Base-by-base conservation (phyloP, 2,797 vertebrate species). In the Linurgus olivaceus region DNA sequence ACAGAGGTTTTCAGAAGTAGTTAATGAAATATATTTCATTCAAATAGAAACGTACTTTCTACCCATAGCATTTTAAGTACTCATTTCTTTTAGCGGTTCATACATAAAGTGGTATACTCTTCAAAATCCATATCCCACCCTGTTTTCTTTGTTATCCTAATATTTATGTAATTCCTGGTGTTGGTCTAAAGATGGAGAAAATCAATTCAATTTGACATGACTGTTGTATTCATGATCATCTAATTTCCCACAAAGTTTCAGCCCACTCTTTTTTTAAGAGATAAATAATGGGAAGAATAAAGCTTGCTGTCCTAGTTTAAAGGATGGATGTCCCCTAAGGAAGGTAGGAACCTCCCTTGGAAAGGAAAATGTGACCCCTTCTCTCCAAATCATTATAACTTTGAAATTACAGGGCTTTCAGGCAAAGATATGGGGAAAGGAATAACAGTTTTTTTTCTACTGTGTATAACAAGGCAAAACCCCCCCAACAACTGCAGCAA, bases 301-400 rank as follows among this genome's bases (percentile, higher is more conserved):
- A 26, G 7, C 13, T 26, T 48, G 4, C 5, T 35, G 11, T 48
- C 59, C 6, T 66, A 2, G 6, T 25, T 65, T 42, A 35, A 33
- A 55, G 24, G 8, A 47, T 0, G 0, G 5, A 7, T 48, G 20
- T 33, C 29, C 25, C 24, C 16, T 35, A 48, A 55, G 13, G 13
- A 63, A 55, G 29, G 24, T 0, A 0, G 13, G 19, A 72, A 55
- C 1, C 4, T 29, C 29, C 7, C 19, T 20, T 29, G 8, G 7
- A 40, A 47, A 9, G 25, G 25, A 55, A 72, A 63, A 72, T 12
- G 3, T 19, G 6, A 54, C 8, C 16, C 2, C 8, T 40, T 63
- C 40, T 13, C 16, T 28, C 26, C 38, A 21, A 61, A 37, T 37
- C 42, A 44, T 31, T 42, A 10, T 4, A 71, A 37, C n/a, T n/a